Evolutionary conservation across 2,888 invertebrate species (phyloP), one percentile per base, ranked within the genome.

Genomic region (Biston stratarius): DNA sequence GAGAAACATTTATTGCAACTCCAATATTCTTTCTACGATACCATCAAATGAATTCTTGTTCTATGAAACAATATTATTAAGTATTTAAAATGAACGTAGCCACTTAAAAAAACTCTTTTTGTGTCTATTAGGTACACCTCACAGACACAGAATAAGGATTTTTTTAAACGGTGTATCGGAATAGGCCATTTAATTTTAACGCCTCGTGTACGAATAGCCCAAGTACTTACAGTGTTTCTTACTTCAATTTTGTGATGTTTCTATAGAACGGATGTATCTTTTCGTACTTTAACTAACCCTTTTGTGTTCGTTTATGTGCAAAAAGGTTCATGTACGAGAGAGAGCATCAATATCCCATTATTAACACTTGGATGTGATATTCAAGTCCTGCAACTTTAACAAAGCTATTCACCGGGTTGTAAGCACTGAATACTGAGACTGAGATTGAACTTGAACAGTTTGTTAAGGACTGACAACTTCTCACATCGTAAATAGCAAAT

Each of bases 381-480:
- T 85, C 78, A 81, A 81, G 79, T 75, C 80, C 75, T 82, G 81
- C 52, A 70, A 74, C 74, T 77, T 86, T 88, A 89, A 88, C 85
- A 86, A 79, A 86, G 83, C 90, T 86, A 91, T 92, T 91, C 91
- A 91, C 83, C 78, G 84, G 61, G 71, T 71, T 86, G 83, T 85
- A 86, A 86, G 84, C 79, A 72, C 77, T 77, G 83, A 80, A 74
- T 76, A 81, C 80, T 81, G 81, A 83, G 76, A 81, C 78, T 80
- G 77, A 70, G 77, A 80, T 81, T 73, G 73, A 79, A 77, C 64
- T 74, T 73, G 66, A 67, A 74, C 71, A 72, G 48, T 72, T 72
- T 72, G 66, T 71, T 65, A 64, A 44, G 44, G 33, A 61, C 72
- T 74, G 64, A 74, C 74, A 72, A 72, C 70, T 71, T 70, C 48